Base-by-base conservation (phyloP, 2,797 vertebrate genomes). In the Typhlichthys subterraneus region DNA sequence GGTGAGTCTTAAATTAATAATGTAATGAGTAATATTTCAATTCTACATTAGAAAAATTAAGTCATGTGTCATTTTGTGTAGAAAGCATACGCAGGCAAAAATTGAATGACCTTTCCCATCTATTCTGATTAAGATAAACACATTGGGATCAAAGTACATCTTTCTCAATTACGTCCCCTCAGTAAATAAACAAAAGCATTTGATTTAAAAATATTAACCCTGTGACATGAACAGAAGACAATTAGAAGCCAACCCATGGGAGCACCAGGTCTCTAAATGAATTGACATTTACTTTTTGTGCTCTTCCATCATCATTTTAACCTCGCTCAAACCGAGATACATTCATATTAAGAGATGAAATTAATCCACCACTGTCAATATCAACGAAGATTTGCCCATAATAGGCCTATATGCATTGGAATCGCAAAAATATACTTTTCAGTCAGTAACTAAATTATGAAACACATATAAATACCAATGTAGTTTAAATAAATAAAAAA, bases 231-330 rank as follows among this genome's bases (percentile, higher is more conserved):
- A 83, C 63, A 72, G 69, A 72, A 79, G 76, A 66, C 86, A 91
- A 91, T 93, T 91, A 93, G 90, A 86, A 81, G 64, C 82, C 80
- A 80, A 73, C 73, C 59, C 67, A 55, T 72, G 74, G 80, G 86
- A 76, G 78, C 85, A 77, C 74, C 72, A 54, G 86, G 89, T 91
- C 85, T 84, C 90, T 91, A 86, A 75, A 69, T 80, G 82, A 85
- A 91, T 87, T 90, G 89, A 89, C 92, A 91, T 87, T 75, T 85
- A 85, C 87, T 85, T 83, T 86, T 85, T 83, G 85, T 85, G 77
- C 82, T 81, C 88, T 85, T 88, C 85, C 75, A 86, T 92, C 90
- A 92, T 93, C 85, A 93, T 92, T 93, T 91, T 84, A 86, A 60
- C 78, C 86, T 82, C 77, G 72, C 84, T 89, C 87, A 89, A 77